Base-by-base conservation (phyloP, 2,113 vertebrate species). In the Aythya baeri region DNA sequence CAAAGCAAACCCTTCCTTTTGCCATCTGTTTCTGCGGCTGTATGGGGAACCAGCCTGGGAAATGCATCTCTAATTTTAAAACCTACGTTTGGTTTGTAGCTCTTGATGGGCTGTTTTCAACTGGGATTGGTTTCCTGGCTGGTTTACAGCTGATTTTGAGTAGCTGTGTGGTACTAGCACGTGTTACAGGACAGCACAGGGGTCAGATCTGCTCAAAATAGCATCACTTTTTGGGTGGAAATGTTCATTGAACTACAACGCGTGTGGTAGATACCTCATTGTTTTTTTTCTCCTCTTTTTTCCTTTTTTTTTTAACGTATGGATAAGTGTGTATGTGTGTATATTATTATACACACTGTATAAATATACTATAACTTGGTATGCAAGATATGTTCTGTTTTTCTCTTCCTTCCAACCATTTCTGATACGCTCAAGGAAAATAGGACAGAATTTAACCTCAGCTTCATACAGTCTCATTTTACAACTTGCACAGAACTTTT, bases 1-100 rank as follows among this genome's bases (percentile, higher is more conserved):
- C 70, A 84, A 92, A 75, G 86, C 92, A 81, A 80, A 54, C 68
- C 61, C 70, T 95, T 93, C 15, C 2, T 93, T 95, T 88, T 93
- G 43, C 88, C 88, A 84, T 93, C 88, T 94, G 83, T 93, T 95
- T 94, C 86, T 84, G 57, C 46, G 76, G 17, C 83, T 86, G 52
- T 67, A 67, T 52, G 66, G 57, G 57, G 73, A 94, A 86, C 70
- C 65, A 86, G 65, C 6, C 76, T 83, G 91, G 92, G 88, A 88
- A 90, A 55, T 7, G 18, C 66, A 92, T 38, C 80, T 88, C 68
- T 92, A 41, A 67, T 88, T 95, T 94, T 81, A 83, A 94, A 86
- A 67, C 55, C 76, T 86, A 6, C 18, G 1, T 86, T 93, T 73
- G 63, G 63, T 95, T 95, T 91, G 38, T 89, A 90, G 68, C 68